These are phyloP conservation scores for Ptychochromis oligacanthus DNA, from an alignment of 2,113 vertebrate species.

Conservation along the genomic window DNA sequence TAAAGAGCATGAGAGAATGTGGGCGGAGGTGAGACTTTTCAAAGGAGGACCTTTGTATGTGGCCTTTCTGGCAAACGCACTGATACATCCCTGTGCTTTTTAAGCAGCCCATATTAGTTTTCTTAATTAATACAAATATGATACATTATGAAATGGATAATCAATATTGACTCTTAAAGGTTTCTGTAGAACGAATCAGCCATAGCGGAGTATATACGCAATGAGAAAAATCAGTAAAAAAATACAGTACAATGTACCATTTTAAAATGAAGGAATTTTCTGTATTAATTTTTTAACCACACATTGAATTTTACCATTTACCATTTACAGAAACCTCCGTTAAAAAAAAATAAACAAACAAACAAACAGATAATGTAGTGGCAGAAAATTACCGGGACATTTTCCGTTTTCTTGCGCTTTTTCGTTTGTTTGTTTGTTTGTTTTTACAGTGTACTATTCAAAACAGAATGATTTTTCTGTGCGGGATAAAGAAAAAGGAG, in stretches of 20 bases:
- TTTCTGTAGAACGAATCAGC: background rate
- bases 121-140: background rate
- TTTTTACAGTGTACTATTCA: too few relatives aligned
- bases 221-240: too few relatives aligned
- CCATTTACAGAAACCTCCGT: too few relatives aligned
- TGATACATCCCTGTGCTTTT: background rate
- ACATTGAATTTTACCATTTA: too few relatives aligned
- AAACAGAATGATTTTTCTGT: background rate
- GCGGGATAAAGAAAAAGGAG: background rate
- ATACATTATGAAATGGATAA: background rate
- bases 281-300: too few relatives aligned
- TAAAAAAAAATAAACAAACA: too few relatives aligned
- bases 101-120: background rate
- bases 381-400: too few relatives aligned
- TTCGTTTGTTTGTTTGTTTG: too few relatives aligned
- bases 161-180: background rate
- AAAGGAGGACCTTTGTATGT: background rate
- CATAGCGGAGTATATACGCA: background rate
- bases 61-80: background rate
- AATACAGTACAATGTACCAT: too few relatives aligned
- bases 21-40: conserved; percentile 16
- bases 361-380: too few relatives aligned
- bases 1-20: conserved; percentile 9
- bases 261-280: too few relatives aligned
- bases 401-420: too few relatives aligned